phyloP scores from a whole-genome alignment of 2,888 invertebrate species.

The Biston stratarius region DNA sequence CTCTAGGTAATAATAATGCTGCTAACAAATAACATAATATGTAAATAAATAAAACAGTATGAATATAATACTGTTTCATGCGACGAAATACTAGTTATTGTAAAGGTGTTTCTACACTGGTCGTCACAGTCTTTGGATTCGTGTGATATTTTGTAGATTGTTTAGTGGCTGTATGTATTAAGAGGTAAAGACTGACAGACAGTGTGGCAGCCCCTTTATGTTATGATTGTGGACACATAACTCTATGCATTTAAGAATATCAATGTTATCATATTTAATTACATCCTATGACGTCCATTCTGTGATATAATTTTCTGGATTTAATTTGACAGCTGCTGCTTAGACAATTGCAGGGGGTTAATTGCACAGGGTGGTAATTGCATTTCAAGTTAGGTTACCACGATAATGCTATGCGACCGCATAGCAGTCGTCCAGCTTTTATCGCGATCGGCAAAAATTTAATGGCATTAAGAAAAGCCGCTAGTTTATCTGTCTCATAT shows the following conservation, averaged over 20 bases:
- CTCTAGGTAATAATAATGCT: background rate
- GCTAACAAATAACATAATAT: background rate
- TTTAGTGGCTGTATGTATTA: slow-evolving; percentile 14
- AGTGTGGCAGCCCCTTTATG: slow-evolving; percentile 39
- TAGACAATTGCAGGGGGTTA: background rate
- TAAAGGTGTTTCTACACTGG: slow-evolving; percentile 38
- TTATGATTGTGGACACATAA: slow-evolving; percentile 20
- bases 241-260: slow-evolving; percentile 40
- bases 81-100: slow-evolving; percentile 6
- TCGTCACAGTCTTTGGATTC: slow-evolving; percentile 37
- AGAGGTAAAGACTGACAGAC: slow-evolving; percentile 36
- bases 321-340: background rate
- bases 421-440: no score
- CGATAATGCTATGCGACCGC: no score
- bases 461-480: no score
- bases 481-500: no score
- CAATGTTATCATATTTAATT: slow-evolving; percentile 15
- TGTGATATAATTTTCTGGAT: background rate
- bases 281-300: background rate
- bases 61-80: slow-evolving; percentile 6
- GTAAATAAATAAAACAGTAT: slow-evolving; percentile 28
- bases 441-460: no score
- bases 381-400: no score
- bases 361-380: no score
- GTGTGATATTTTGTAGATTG: slow-evolving; percentile 41